Conservation (phyloP, 2,797 vertebrate genomes). For the Anableps anableps region DNA sequence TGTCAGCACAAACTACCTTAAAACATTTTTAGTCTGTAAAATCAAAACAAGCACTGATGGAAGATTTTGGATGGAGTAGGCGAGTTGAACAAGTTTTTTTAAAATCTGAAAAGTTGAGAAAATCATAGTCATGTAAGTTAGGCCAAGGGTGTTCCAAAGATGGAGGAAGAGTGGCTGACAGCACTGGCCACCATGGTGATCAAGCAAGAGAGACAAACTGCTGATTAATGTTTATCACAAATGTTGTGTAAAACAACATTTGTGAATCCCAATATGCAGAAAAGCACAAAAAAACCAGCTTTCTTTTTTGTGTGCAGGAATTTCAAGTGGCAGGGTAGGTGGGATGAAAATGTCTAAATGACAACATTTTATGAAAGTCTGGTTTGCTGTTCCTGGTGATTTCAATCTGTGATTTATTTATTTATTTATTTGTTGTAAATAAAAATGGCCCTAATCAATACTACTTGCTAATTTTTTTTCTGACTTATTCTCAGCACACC, state of each 20-base stretch:
- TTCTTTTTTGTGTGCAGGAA: background rate
- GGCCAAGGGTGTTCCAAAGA: background rate
- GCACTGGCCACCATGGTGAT: background rate
- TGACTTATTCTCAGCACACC: constrained; percentile 17
- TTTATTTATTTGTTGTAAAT: too few relatives aligned
- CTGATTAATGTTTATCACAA: background rate
- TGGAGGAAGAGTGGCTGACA: too few relatives aligned
- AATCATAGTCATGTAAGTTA: background rate
- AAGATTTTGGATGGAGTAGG: background rate
- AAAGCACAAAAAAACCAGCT: background rate
- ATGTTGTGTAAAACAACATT: background rate
- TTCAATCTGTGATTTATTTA: too few relatives aligned
- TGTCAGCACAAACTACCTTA: background rate
- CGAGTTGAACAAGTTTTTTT: background rate
- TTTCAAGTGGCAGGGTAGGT: too few relatives aligned
- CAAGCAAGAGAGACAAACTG: background rate
- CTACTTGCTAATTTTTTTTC: background rate
- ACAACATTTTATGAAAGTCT: background rate
- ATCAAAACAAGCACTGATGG: background rate
- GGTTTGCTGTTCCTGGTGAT: background rate
- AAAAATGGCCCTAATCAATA: background rate
- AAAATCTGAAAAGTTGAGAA: background rate
- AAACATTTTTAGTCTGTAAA: background rate
- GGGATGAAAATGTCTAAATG: too few relatives aligned
- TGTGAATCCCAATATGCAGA: background rate